Base-by-base conservation (phyloP, 2,797 vertebrate genomes). In the Okamejei kenojei region DNA sequence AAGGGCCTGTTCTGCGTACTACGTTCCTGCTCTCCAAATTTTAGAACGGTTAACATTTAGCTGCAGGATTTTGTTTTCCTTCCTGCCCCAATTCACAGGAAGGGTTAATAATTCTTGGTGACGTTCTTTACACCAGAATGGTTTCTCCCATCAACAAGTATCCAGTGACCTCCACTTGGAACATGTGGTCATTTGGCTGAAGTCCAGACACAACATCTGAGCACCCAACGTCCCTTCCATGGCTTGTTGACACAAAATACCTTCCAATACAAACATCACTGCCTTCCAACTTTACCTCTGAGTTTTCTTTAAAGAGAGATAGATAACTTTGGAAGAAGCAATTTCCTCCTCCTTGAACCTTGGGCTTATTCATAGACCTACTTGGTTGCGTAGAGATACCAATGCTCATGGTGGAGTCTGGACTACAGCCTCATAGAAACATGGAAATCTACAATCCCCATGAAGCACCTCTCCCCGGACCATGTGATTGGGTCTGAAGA, bases 141-240 rank as follows among this genome's bases (percentile, higher is more conserved):
- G 19, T 38, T 17, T 63, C 61, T 88, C 63, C 61, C 61, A n/a
- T 84, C 82, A 88, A 65, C 84, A 88, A 88, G 63, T 88, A 88
- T 88, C 84, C 32, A 68, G 21, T 88, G 61, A 88, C 84, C 4
- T 21, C 13, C n/a, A 88, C 84, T 68, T 23, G 19, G 63, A 88
- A 32, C 84, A 88, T 88, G n/a, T 88, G 84, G n/a, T 88, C 11
- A 68, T 68, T 68, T 88, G 84, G 84, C 65, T 19, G 7, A 68
- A 68, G 17, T 88, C 61, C 84, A 88, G 63, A 15, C 84, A 68
- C 84, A 68, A 88, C 63, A 88, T 68, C n/a, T 21, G 63, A 88
- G 84, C n/a, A 21, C n/a, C 71, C 61, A 17, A 21, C 58, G 54
- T n/a, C 7, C 17, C n/a, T 35, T 68, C 84, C 4, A 2, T n/a